Percentiles rank a stretch among this genome's conserved stretches.
Evolutionary conservation across 2,113 vertebrate species (phyloP).

Genomic region (Ranitomeya imitator): DNA sequence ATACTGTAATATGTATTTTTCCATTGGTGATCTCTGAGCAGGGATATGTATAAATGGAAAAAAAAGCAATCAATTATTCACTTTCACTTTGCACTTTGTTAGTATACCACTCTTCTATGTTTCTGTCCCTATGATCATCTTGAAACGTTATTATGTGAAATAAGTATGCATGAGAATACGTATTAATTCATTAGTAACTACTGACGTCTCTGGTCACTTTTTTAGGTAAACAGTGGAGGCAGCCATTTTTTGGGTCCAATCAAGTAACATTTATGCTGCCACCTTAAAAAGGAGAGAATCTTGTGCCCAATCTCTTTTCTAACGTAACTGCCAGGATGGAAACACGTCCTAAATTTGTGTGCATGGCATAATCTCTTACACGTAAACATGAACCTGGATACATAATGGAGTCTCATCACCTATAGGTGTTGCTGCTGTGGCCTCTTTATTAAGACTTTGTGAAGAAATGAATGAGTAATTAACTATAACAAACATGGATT

Average conservation of each 20-base stretch:
- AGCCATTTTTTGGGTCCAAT: not conserved
- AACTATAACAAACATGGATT: constrained; percentile 38
- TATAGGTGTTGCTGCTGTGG: not conserved
- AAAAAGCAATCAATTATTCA: not conserved
- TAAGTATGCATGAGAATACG: constrained; percentile 5
- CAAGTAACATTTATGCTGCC: not conserved
- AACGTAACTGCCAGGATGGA: constrained; percentile 3
- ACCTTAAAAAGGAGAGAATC: not conserved
- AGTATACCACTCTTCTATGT: not conserved
- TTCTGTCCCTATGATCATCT: not conserved
- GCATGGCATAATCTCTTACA: not conserved
- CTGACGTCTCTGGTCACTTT: not conserved
- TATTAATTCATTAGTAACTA: not conserved
- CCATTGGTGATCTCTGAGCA: not conserved
- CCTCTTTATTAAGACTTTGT: not conserved
- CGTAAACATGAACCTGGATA: not conserved
- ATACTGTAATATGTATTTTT: constrained; percentile 19
- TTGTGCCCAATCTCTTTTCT: constrained; percentile 4
- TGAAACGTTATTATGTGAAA: constrained; percentile 8
- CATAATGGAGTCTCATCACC: not conserved
- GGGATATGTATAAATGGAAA: not conserved
- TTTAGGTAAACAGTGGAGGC: not conserved
- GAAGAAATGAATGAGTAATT: not conserved
- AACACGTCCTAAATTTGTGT: not conserved
- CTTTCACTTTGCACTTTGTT: constrained; percentile 20